phyloP scores from a whole-genome alignment of 2,888 invertebrate species.

The Phyto melanocephala region DNA sequence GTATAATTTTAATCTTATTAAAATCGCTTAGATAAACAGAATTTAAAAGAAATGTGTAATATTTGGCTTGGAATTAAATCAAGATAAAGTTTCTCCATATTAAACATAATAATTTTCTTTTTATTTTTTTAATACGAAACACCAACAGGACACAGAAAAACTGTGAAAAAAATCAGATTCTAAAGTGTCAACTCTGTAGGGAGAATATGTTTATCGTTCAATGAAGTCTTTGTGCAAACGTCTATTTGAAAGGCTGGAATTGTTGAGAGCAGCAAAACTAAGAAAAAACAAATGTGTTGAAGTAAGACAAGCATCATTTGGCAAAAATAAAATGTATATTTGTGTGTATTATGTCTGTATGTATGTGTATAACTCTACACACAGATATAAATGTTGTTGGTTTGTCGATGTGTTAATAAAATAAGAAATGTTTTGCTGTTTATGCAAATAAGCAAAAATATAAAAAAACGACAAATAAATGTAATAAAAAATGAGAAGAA shows the following conservation, averaged over 20 bases:
- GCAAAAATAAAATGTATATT: conserved; percentile 1
- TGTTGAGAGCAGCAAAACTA: not conserved
- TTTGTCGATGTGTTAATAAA: conserved; percentile 42
- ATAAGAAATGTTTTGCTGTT: conserved; percentile 50
- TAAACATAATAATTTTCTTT: conserved; percentile 27
- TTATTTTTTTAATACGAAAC: conserved; percentile 15
- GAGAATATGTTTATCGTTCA: conserved; percentile 47
- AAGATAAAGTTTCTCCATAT: conserved; percentile 4
- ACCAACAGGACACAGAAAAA: not conserved
- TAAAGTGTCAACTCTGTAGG: conserved; percentile 45
- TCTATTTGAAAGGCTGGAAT: not conserved
- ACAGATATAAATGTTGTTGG: too few species aligned
- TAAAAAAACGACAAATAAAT: not conserved
- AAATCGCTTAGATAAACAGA: not conserved
- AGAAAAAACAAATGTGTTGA: conserved; percentile 27
- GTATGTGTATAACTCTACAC: not conserved
- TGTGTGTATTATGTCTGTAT: not conserved
- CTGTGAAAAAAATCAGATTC: not conserved
- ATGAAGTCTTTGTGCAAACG: conserved; percentile 6
- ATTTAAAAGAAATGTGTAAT: not conserved
- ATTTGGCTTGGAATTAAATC: conserved; percentile 24
- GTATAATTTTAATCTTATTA: conserved; percentile 16
- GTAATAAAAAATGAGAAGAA: not conserved
- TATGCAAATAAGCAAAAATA: conserved; percentile 52
- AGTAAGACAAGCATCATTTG: conserved; percentile 45